Evolutionary conservation across 1,140 invertebrate species (phyloP).

Genomic region (Scaptomyza pallida): DNA sequence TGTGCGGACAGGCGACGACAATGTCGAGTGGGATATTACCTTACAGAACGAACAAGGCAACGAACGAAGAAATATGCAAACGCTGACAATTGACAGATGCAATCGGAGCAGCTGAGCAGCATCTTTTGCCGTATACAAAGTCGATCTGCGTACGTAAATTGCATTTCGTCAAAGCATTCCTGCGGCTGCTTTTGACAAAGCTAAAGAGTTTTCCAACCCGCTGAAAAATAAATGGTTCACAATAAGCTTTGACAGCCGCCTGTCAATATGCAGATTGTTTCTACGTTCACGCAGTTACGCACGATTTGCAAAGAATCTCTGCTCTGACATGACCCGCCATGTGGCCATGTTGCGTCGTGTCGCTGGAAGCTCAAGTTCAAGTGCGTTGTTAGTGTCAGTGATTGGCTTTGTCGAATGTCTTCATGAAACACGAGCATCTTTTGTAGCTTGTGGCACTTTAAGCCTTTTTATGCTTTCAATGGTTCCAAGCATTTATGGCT

Average conservation of each 20-base stretch:
- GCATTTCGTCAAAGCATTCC: slow-evolving; percentile 78
- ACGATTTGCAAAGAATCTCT: slow-evolving; percentile 59
- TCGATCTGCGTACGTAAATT: slow-evolving; percentile 58
- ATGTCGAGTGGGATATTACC: slow-evolving; percentile 49
- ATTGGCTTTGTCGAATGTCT: slow-evolving; percentile 61
- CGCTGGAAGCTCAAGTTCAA: slow-evolving; percentile 71
- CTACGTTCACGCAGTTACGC: slow-evolving; percentile 59
- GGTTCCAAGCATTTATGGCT: slow-evolving; percentile 39
- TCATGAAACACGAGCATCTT: slow-evolving; percentile 22
- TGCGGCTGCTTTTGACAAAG: slow-evolving; percentile 68
- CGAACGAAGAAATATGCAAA: slow-evolving; percentile 46
- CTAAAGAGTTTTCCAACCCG: slow-evolving; percentile 43
- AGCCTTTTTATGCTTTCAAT: slow-evolving; percentile 66
- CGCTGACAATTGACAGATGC: slow-evolving; percentile 74
- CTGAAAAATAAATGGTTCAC: slow-evolving; percentile 47
- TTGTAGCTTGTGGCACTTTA: slow-evolving; percentile 53
- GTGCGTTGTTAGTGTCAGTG: slow-evolving; percentile 44
- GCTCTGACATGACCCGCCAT: slow-evolving; percentile 5
- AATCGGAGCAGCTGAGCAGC: slow-evolving; percentile 56
- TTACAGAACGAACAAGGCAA: slow-evolving; percentile 50
- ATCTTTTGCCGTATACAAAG: slow-evolving; percentile 10
- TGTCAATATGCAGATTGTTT: slow-evolving; percentile 79
- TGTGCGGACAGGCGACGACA: slow-evolving; percentile 57
- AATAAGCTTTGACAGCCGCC: slow-evolving; percentile 67
- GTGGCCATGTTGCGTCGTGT: too few relatives aligned